Percentiles rank a stretch among this genome's conserved stretches.
Evolutionary conservation across 2,113 vertebrate species (phyloP).

Genomic region (Nothobranchius furzeri): DNA sequence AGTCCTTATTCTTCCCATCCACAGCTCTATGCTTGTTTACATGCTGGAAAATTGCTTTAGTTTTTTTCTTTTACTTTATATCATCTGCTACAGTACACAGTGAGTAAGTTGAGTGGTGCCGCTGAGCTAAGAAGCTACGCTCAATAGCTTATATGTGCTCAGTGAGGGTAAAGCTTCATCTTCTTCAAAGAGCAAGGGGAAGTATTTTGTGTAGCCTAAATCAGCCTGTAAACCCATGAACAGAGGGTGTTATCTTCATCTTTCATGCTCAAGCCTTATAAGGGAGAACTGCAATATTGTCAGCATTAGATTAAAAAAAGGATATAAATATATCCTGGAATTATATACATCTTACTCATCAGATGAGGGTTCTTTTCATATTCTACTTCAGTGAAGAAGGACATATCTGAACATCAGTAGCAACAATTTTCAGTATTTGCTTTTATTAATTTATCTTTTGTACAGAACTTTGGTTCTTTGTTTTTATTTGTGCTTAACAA

Average conservation of each 20-base stretch:
- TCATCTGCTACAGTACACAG: slow-evolving; percentile 29
- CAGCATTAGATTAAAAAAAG: slow-evolving; percentile 1
- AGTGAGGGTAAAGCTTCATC: slow-evolving; percentile 16
- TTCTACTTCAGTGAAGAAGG: too few relatives aligned
- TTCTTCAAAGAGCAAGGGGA: slow-evolving; percentile 18
- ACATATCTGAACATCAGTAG: too few relatives aligned
- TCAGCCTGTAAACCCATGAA: slow-evolving; percentile 25
- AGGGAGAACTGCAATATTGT: slow-evolving; percentile 1
- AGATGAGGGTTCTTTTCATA: too few relatives aligned
- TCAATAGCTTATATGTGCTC: slow-evolving; percentile 9
- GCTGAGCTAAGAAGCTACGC: slow-evolving; percentile 14
- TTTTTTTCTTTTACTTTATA: slow-evolving; percentile 26
- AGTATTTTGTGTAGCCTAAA: slow-evolving; percentile 25
- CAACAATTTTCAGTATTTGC: too few relatives aligned
- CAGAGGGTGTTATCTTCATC: slow-evolving; percentile 26
- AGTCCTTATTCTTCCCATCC: slow-evolving; percentile 6
- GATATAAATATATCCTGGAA: too few relatives aligned
- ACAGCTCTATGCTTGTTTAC: slow-evolving; percentile 20
- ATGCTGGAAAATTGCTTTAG: slow-evolving; percentile 33
- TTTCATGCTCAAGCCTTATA: slow-evolving; percentile 21
- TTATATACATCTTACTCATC: too few relatives aligned
- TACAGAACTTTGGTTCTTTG: too few relatives aligned
- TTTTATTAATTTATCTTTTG: too few relatives aligned
- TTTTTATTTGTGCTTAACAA: too few relatives aligned
- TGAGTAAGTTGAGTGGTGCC: slow-evolving; percentile 7